These are phyloP conservation scores for Hippocampus abdominalis DNA, from an alignment of 2,113 vertebrate species.

Conservation along the genomic window DNA sequence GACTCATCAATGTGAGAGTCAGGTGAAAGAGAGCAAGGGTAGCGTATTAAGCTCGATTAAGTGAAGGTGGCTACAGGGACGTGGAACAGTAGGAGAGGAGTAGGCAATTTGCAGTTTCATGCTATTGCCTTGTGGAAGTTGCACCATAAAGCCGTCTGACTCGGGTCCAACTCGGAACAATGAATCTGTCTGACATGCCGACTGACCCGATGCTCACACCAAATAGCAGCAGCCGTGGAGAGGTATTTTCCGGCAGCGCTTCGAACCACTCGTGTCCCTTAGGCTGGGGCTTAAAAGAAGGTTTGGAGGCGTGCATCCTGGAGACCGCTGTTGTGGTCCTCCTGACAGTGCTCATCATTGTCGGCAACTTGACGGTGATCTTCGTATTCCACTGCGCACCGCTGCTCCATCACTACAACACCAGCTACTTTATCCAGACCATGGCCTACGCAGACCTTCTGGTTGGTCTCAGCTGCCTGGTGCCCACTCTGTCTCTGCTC, in stretches of 20 bases:
- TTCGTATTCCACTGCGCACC: constrained; percentile 98
- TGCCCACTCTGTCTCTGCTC: constrained; percentile 91
- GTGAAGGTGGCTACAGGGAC: constrained; percentile 45
- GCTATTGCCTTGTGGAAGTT: constrained; percentile 46
- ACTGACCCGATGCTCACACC: constrained; percentile 75
- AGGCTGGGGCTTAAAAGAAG: constrained; percentile 85
- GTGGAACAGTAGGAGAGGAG: constrained; percentile 4
- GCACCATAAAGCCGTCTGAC: constrained; percentile 41
- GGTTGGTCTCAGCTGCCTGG: constrained; percentile 95
- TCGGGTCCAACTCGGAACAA: constrained; percentile 73
- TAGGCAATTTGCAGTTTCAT: constrained; percentile 43
- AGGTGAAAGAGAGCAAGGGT: constrained; percentile 44
- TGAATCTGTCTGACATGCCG: constrained; percentile 83
- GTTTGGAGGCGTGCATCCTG: constrained; percentile 86
- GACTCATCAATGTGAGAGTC: constrained; percentile 56
- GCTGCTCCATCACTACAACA: constrained; percentile 93
- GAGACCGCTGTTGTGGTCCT: constrained; percentile 92
- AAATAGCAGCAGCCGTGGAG: constrained; percentile 73
- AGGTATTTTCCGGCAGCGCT: constrained; percentile 66
- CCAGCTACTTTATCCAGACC: constrained; percentile 98
- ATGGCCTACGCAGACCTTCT: constrained; percentile 98
- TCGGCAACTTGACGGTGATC: constrained; percentile 93
- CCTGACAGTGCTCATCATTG: constrained; percentile 93
- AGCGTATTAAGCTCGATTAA: constrained; percentile 45
- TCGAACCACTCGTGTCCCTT: constrained; percentile 90